Conservation (phyloP, 2,797 vertebrate genomes). For the Sebastes minor region DNA sequence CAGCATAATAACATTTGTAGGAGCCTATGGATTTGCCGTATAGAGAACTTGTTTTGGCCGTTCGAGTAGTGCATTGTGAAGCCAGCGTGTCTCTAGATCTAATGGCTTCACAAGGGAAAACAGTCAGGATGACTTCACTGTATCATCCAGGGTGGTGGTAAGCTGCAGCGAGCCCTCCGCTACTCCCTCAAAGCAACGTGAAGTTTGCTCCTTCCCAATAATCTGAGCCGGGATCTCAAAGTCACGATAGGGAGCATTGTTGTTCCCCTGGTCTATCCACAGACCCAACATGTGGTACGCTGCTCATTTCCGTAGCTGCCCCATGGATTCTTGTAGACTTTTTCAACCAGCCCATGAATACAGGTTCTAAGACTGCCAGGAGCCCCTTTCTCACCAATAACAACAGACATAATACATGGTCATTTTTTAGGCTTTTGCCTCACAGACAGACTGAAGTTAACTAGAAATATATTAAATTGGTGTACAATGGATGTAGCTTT, state of each 20-base stretch:
- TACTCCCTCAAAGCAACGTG: slow-evolving; percentile 69
- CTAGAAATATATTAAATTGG: neutral
- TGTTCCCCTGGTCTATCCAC: slow-evolving; percentile 63
- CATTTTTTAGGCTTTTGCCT: slow-evolving; percentile 17
- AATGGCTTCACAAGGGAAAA: slow-evolving; percentile 88
- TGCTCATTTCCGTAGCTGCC: slow-evolving; percentile 79
- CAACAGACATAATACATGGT: slow-evolving; percentile 2
- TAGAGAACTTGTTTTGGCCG: slow-evolving; percentile 84
- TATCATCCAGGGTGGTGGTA: slow-evolving; percentile 77
- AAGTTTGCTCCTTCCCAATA: slow-evolving; percentile 74
- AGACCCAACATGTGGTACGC: slow-evolving; percentile 64
- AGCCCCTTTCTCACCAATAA: slow-evolving; percentile 15
- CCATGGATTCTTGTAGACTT: slow-evolving; percentile 62
- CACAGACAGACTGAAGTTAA: neutral
- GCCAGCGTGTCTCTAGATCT: slow-evolving; percentile 89
- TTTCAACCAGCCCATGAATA: slow-evolving; percentile 68
- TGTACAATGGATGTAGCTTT: neutral
- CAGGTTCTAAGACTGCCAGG: slow-evolving; percentile 33
- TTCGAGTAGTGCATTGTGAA: slow-evolving; percentile 89
- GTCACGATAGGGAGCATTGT: slow-evolving; percentile 65
- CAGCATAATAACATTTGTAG: slow-evolving; percentile 87
- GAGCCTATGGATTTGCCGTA: slow-evolving; percentile 90
- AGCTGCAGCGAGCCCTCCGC: slow-evolving; percentile 77
- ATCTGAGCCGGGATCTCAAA: slow-evolving; percentile 77
- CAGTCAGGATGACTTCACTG: slow-evolving; percentile 85